Conservation (phyloP, 2,888 invertebrate genomes). For the Amiota mariae region DNA sequence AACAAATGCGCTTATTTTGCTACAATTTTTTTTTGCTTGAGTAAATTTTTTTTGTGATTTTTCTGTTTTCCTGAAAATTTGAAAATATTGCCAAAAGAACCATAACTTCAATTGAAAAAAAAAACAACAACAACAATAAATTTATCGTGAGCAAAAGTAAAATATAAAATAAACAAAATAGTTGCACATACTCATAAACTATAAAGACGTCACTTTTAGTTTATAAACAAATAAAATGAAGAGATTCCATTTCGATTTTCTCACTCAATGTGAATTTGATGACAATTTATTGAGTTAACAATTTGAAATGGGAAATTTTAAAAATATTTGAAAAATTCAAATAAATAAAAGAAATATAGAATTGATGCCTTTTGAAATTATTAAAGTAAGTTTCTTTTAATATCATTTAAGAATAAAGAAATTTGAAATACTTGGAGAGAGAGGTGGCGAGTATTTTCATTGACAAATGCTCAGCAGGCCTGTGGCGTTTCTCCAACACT, state of each 20-base stretch:
- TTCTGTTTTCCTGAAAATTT: no score
- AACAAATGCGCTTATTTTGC: no score
- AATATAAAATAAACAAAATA: no score
- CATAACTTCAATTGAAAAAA: no score
- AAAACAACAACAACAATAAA: no score
- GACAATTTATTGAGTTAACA: slow-evolving; percentile 4
- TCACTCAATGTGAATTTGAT: not conserved
- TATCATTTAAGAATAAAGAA: no score
- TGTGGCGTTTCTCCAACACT: slow-evolving; percentile 39
- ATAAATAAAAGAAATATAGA: not conserved
- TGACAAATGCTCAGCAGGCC: not conserved
- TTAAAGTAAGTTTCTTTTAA: not conserved
- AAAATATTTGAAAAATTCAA: not conserved
- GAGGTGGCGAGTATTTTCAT: not conserved
- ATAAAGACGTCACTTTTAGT: not conserved
- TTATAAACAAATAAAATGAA: not conserved
- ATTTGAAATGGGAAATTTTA: not conserved
- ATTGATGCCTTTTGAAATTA: not conserved
- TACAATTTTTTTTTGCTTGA: no score
- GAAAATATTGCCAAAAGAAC: no score
- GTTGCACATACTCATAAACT: no score
- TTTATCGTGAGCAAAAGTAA: slow-evolving; percentile 52
- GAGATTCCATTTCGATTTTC: slow-evolving; percentile 4
- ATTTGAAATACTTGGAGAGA: no score
- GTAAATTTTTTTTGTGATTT: no score